These are phyloP conservation scores for Calyptomena viridis DNA, from an alignment of 2,113 vertebrate species.

Conservation along the genomic window DNA sequence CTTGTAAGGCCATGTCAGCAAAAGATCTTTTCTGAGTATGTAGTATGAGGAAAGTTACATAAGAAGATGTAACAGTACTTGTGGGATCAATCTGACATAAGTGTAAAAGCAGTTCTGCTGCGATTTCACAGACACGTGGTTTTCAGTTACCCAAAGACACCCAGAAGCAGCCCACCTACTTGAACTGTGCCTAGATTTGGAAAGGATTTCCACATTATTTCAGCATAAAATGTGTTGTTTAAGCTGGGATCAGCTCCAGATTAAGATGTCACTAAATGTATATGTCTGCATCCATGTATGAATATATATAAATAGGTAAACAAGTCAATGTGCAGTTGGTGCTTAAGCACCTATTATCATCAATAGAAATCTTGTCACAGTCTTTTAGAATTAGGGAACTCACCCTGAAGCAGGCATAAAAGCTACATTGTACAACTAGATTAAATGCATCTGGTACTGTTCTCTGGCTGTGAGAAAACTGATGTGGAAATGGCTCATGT, in stretches of 20 bases:
- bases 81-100: background rate
- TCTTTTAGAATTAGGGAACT: background rate
- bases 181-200: background rate
- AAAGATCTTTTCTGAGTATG: background rate
- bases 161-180: background rate
- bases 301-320: background rate
- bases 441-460: background rate
- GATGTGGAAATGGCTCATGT: background rate
- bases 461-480: background rate
- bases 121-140: background rate
- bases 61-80: background rate
- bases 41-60: background rate
- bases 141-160: background rate
- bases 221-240: background rate
- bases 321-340: background rate
- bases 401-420: background rate
- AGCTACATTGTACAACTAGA: background rate
- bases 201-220: slow-evolving; percentile 6
- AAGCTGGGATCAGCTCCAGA: background rate
- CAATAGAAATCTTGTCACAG: background rate
- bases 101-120: background rate
- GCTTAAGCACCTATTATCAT: background rate
- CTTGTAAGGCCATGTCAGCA: background rate
- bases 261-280: background rate
- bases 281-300: background rate